phyloP scores from a whole-genome alignment of 2,888 invertebrate genomes.

The Hirtodrosophila trivittata region DNA sequence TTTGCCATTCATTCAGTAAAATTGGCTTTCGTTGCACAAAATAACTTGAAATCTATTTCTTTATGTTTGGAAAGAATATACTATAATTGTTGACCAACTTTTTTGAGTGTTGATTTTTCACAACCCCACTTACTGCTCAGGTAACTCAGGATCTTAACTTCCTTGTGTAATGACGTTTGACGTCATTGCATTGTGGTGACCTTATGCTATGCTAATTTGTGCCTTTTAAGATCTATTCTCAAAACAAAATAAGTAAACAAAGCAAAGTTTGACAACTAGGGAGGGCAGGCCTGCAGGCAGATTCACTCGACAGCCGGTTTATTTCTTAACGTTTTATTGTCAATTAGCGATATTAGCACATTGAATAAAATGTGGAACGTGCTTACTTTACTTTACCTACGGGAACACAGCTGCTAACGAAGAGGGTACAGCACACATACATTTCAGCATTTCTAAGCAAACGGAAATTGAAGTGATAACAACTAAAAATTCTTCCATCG shows the following conservation, averaged over 20 bases:
- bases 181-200: slow-evolving; percentile 50
- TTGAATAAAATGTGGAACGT: slow-evolving; percentile 39
- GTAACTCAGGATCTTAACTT: not conserved
- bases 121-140: too few species aligned
- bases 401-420: slow-evolving; percentile 40
- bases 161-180: slow-evolving; percentile 26
- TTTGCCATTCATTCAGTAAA: too few species aligned
- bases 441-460: slow-evolving; percentile 57
- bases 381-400: slow-evolving; percentile 45
- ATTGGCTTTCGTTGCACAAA: too few species aligned
- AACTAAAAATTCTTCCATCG: too few species aligned
- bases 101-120: too few species aligned
- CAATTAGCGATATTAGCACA: slow-evolving; percentile 75
- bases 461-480: slow-evolving; percentile 77
- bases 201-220: slow-evolving; percentile 72
- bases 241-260: too few species aligned
- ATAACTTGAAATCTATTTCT: too few species aligned
- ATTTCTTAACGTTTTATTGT: slow-evolving; percentile 67
- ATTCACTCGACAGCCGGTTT: slow-evolving; percentile 57
- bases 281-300: too few species aligned
- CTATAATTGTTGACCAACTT: too few species aligned
- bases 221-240: slow-evolving; percentile 55
- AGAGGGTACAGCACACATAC: slow-evolving; percentile 21
- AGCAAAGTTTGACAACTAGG: too few species aligned
- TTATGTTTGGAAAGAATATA: too few species aligned